phyloP scores from a whole-genome alignment of 2,113 vertebrate genomes.

The Numida meleagris region DNA sequence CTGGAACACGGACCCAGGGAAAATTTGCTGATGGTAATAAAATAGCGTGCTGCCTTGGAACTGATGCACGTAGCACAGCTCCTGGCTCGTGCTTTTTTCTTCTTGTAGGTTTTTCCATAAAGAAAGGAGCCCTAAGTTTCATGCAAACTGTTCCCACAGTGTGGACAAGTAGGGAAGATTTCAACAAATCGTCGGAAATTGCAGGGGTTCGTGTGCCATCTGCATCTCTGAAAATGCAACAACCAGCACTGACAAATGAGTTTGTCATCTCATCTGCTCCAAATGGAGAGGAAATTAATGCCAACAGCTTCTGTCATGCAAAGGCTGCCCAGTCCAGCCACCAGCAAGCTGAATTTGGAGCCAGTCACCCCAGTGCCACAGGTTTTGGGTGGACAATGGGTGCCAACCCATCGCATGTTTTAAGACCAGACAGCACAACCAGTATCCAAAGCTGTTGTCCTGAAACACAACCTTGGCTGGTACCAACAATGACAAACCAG shows the following conservation, averaged over 20 bases:
- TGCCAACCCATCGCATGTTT: background rate
- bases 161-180: background rate
- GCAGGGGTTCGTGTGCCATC: background rate
- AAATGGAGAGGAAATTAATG: background rate
- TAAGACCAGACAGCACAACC: background rate
- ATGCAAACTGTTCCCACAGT: background rate
- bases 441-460: background rate
- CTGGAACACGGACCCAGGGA: background rate
- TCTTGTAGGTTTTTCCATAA: background rate
- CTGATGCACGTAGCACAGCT: fast-evolving
- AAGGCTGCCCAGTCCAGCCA: background rate
- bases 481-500: fast-evolving
- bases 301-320: background rate
- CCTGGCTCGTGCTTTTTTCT: background rate
- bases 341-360: background rate
- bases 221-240: background rate
- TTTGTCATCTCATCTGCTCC: background rate
- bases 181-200: background rate
- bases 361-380: background rate
- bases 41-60: background rate
- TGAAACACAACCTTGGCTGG: fast-evolving
- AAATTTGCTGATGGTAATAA: background rate
- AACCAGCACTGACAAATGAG: fast-evolving
- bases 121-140: background rate
- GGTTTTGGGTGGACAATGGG: background rate